These are phyloP conservation scores for Protobothrops flavoviridis DNA, from an alignment of 2,113 vertebrate genomes.

Conservation along the genomic window DNA sequence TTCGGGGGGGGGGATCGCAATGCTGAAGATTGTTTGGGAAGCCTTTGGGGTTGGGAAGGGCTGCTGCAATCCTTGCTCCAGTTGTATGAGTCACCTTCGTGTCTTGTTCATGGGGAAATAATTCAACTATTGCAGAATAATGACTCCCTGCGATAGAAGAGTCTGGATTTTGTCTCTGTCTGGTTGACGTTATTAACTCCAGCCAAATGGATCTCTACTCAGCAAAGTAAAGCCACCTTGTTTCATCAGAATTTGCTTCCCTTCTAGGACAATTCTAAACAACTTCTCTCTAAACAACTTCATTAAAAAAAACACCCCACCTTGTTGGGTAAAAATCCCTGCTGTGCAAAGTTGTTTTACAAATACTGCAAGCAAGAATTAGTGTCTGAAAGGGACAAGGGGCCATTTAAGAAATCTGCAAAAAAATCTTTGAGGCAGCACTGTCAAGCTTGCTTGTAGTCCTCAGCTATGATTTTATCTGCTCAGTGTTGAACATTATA, in stretches of 20 bases:
- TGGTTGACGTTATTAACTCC: background rate
- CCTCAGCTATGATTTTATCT: background rate
- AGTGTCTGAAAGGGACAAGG: background rate
- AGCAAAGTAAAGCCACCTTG: background rate
- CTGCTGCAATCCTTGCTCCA: background rate
- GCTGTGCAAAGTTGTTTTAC: background rate
- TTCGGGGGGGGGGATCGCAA: too few species aligned
- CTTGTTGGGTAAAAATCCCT: background rate
- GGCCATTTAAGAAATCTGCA: background rate
- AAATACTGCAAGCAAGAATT: background rate
- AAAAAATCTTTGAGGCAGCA: background rate
- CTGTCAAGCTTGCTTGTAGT: background rate
- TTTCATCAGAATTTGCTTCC: background rate
- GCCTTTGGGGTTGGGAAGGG: background rate
- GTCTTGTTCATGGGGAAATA: background rate
- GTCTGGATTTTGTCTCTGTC: background rate
- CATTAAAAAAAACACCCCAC: background rate
- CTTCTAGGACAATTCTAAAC: background rate
- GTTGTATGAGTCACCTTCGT: background rate
- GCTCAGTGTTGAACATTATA: background rate
- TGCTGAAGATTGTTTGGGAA: background rate
- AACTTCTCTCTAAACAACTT: background rate
- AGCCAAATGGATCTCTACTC: background rate
- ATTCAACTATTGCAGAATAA: background rate
- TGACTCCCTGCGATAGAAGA: background rate